phyloP scores from a whole-genome alignment of 2,888 invertebrate species.

The Eulithis prunata region DNA sequence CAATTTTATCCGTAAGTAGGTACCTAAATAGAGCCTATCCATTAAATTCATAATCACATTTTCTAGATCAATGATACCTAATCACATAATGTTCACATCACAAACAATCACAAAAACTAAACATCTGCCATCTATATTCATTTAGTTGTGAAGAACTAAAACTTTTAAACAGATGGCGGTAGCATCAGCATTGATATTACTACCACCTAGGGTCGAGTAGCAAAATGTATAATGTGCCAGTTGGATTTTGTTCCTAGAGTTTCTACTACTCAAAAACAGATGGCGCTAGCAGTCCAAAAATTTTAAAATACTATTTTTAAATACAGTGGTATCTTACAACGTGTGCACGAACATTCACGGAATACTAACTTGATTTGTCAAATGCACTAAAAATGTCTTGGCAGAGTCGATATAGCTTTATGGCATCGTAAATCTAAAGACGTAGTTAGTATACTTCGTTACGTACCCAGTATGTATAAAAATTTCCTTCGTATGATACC shows the following conservation, averaged over 20 bases:
- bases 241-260: background rate
- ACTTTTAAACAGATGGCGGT: slow-evolving; percentile 25
- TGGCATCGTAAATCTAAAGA: slow-evolving; percentile 35
- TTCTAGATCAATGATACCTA: too few species aligned
- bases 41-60: background rate
- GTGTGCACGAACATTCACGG: slow-evolving; percentile 26
- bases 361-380: slow-evolving; percentile 34
- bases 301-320: background rate
- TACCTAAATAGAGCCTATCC: too few species aligned
- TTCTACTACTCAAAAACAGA: slow-evolving; percentile 54
- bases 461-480: slow-evolving; percentile 2
- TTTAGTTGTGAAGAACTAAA: background rate
- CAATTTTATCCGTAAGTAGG: too few species aligned
- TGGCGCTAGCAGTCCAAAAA: slow-evolving; percentile 39
- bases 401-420: slow-evolving; percentile 36
- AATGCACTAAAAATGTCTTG: slow-evolving; percentile 36
- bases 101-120: too few species aligned
- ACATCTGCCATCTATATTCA: slow-evolving; percentile 16
- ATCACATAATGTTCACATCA: too few species aligned
- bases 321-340: slow-evolving; percentile 12
- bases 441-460: slow-evolving; percentile 2
- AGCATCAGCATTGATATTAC: background rate
- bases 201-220: slow-evolving; percentile 45
- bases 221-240: slow-evolving; percentile 2
- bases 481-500: background rate